Evolutionary conservation across 2,888 invertebrate species (phyloP), one percentile per base, ranked within the genome.

Genomic region (Agonopterix heracliana): DNA sequence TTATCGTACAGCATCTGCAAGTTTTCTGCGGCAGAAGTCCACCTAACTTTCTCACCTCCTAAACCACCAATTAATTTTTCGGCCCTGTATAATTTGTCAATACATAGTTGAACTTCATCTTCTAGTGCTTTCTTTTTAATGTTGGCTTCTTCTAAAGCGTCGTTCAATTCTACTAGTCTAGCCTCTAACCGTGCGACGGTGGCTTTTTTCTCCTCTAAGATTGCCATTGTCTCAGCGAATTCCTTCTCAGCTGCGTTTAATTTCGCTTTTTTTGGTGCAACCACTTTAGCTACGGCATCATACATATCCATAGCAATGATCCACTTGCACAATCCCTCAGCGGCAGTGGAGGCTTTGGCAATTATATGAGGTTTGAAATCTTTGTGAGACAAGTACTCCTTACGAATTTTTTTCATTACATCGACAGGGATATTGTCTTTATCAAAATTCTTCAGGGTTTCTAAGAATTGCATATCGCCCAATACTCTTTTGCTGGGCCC

Each of bases 251-350:
- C 96, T 47, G 91, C 91, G 54, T 91, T 91, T 50, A 97, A 81
- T 74, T 95, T 95, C 8, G 92, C 93, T 72, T 96, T 95, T 79
- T 97, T 97, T 0, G 96, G 96, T 9, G 94, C 95, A 9, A 95
- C 95, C 43, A 93, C 91, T 81, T 94, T 95, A 44, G 94, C 94
- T 2, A 95, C 95, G 44, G 91, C 91, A 71, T 97, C 96, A 71
- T 97, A 97, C 81, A 94, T 92, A 67, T 96, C 96, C 92, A 97
- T 94, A 1, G 96, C 96, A 56, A 95, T 91, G 46, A 97, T 94
- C 97, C 97, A 97, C 72, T 95, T 94, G 74, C 96, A 96, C 41
- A 96, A 86, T 47, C 97, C 98, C 85, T 98, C 97, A 14, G 98
- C 98, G 2, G 98, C 98, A 56, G 96, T 93, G 0, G 98, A 98